Evolutionary conservation across 2,797 vertebrate species (phyloP), one percentile per base, ranked within the genome.

Genomic region (Acestrorhynchus altus): DNA sequence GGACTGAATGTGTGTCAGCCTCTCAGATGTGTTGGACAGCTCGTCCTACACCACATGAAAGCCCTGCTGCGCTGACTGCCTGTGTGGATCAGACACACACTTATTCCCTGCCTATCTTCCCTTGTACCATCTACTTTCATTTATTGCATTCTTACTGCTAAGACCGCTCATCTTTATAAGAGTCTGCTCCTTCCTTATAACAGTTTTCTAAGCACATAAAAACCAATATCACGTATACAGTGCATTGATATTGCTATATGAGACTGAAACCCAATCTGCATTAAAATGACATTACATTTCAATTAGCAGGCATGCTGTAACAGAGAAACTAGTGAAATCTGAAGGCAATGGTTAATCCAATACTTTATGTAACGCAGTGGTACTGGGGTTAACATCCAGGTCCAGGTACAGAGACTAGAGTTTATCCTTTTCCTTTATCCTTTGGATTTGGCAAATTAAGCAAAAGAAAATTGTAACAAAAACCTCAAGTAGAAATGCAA

Each of bases 11-110:
- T 65, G 35, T 75, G 61, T 44, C 52, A 54, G 73, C 22, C 42
- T 42, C 63, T 6, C 22, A 51, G 42, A 79, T 76, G 47, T 80
- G 73, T 51, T 73, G 68, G 61, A 79, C 47, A 49, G 22, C 61
- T 68, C 63, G 73, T 63, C 72, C 63, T 56, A 69, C 81, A 51
- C 18, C 46, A 51, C 26, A 51, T 68, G 66, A 68, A 49, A 76
- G 61, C 16, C 46, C n/a, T 56, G 67, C 72, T 68, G 52, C 44
- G 24, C 18, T 51, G 42, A 16, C 64, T 66, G 64, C 20, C 77
- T 61, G 61, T 28, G 42, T 40, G 72, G 31, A 70, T 80, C 78
- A 70, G 66, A 72, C 31, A 5, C 67, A 49, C 68, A 20, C 49
- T 72, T 52, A 28, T 13, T 66, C 57, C 68, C 54, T 12, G 49